Conservation (phyloP, 2,113 vertebrate genomes). For the human region DNA sequence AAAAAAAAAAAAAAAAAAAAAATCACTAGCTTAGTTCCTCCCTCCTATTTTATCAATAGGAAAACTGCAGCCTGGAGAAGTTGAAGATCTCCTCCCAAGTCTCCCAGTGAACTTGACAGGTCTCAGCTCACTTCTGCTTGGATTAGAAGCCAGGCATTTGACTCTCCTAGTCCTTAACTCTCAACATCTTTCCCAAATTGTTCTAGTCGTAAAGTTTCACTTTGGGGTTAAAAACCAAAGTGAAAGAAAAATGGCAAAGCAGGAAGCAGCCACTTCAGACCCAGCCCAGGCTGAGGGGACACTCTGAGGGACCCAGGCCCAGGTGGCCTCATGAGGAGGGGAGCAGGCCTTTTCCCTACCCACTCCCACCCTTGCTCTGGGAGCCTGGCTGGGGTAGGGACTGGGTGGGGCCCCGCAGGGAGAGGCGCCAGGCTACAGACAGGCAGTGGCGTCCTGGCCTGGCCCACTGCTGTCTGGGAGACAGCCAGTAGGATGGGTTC, state of each 20-base stretch:
- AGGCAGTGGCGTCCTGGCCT: constrained; percentile 18
- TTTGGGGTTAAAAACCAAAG: constrained; percentile 73
- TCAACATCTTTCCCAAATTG: neutral
- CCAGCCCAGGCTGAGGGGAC: neutral
- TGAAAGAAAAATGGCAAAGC: constrained; percentile 67
- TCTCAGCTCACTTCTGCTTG: neutral
- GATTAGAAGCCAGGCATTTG: neutral
- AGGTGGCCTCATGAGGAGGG: neutral
- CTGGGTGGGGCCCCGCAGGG: neutral
- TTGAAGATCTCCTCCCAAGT: neutral
- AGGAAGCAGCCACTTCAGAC: constrained; percentile 55
- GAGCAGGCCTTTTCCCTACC: neutral
- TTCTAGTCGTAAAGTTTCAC: constrained; percentile 53
- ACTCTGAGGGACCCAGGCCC: neutral
- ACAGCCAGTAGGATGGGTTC: constrained; percentile 63
- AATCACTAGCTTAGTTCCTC: neutral
- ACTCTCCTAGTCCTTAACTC: neutral
- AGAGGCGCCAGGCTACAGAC: constrained; percentile 44
- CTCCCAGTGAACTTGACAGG: neutral
- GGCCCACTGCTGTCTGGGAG: constrained; percentile 56
- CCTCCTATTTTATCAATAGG: neutral
- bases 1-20: neutral
- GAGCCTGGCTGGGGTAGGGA: neutral
- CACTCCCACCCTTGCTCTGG: neutral
- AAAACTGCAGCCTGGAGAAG: neutral